These are phyloP conservation scores for Sciurus niger DNA, from an alignment of 2,113 vertebrate species.

Conservation along the genomic window DNA sequence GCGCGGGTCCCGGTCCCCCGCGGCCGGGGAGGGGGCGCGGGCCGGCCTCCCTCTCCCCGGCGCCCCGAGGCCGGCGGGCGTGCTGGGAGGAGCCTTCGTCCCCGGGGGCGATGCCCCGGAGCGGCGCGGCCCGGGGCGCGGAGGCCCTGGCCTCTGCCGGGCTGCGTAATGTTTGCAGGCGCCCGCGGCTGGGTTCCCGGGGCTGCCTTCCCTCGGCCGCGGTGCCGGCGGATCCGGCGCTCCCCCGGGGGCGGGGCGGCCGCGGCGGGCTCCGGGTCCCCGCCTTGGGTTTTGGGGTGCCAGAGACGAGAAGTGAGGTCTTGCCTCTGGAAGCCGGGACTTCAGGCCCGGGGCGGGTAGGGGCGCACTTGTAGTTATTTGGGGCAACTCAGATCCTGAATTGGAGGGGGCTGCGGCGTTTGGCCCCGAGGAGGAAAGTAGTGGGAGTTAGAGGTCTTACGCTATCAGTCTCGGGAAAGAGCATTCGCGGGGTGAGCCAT, in stretches of 20 bases:
- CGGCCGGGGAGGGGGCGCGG: neutral
- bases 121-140: constrained; percentile 16
- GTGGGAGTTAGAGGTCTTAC: neutral
- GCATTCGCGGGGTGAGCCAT: neutral
- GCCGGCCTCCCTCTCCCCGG: neutral
- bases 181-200: neutral
- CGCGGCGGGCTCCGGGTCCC: neutral
- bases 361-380: neutral
- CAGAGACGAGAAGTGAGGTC: neutral
- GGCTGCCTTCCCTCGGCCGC: neutral
- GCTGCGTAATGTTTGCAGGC: neutral
- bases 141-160: neutral
- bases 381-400: neutral
- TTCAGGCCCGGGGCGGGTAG: neutral
- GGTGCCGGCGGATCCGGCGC: neutral
- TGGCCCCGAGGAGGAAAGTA: neutral
- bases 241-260: constrained; percentile 65
- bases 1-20: neutral
- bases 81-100: neutral
- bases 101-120: neutral
- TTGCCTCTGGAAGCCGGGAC: neutral
- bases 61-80: neutral
- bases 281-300: neutral
- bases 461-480: neutral
- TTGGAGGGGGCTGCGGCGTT: constrained; percentile 45